These are phyloP conservation scores for Gymnarchus niloticus DNA, from an alignment of 2,113 vertebrate species.

Conservation along the genomic window DNA sequence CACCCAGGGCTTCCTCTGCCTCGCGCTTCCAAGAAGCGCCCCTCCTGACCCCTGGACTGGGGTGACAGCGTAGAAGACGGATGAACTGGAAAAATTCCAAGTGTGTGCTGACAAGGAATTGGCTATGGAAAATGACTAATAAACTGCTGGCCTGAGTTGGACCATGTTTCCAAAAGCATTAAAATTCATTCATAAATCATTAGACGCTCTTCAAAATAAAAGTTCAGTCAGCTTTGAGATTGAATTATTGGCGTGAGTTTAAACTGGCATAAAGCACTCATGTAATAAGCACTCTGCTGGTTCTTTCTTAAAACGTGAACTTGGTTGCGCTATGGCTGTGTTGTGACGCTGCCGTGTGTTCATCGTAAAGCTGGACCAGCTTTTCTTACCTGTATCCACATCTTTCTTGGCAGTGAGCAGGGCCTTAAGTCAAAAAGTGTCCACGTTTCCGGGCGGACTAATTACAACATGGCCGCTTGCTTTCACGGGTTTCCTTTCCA, in stretches of 20 bases:
- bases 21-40: not conserved
- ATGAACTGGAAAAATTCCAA: no score
- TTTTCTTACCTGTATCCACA: no score
- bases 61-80: not conserved
- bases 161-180: not conserved
- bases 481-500: not conserved
- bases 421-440: no score
- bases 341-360: not conserved
- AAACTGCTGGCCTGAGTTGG: not conserved
- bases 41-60: not conserved
- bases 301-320: not conserved
- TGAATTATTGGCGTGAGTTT: not conserved
- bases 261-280: not conserved
- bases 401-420: no score
- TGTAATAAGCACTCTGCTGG: not conserved
- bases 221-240: not conserved
- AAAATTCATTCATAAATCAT: not conserved
- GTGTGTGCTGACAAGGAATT: not conserved
- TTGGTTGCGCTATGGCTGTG: not conserved
- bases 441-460: not conserved
- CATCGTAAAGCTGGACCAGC: not conserved
- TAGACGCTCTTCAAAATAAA: not conserved
- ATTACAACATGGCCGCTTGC: not conserved
- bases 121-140: not conserved
- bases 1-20: no score